Conservation (phyloP, 2,797 vertebrate species). For the Octomys mimax region DNA sequence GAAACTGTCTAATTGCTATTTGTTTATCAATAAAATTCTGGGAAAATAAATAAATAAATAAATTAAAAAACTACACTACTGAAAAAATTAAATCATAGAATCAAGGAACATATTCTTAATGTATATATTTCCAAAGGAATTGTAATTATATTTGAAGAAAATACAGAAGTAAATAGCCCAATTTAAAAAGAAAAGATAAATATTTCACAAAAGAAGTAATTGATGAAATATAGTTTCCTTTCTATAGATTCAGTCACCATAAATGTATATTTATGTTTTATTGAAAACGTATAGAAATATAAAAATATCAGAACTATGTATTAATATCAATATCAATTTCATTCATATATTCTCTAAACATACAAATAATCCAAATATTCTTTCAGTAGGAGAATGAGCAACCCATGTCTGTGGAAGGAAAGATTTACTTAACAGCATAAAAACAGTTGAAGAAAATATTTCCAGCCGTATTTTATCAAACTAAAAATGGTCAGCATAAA, state of each 20-base stretch:
- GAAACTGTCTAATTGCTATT: too few species aligned
- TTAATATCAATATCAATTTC: background rate
- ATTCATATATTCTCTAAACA: background rate
- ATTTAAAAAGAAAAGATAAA: background rate
- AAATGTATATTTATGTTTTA: background rate
- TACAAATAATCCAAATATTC: slow-evolving; percentile 1
- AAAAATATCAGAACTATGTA: background rate
- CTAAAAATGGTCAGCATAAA: background rate
- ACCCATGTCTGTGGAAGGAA: background rate
- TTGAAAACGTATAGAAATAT: background rate
- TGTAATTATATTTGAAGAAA: background rate
- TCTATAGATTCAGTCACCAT: background rate
- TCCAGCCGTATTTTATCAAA: background rate
- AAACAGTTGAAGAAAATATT: slow-evolving; percentile 1
- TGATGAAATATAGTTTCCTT: background rate
- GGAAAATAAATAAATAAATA: too few species aligned
- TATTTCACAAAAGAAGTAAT: background rate
- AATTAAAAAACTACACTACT: background rate
- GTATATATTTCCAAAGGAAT: background rate
- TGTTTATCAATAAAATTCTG: too few species aligned
- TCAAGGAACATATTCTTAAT: background rate
- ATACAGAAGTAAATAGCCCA: background rate
- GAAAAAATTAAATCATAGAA: background rate
- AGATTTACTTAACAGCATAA: background rate
- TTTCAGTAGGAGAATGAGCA: slow-evolving; percentile 8